Percentiles rank a stretch among this genome's conserved stretches.
Evolutionary conservation across 2,888 invertebrate genomes (phyloP).

Genomic region (Lepidocyrtoides sp.): DNA sequence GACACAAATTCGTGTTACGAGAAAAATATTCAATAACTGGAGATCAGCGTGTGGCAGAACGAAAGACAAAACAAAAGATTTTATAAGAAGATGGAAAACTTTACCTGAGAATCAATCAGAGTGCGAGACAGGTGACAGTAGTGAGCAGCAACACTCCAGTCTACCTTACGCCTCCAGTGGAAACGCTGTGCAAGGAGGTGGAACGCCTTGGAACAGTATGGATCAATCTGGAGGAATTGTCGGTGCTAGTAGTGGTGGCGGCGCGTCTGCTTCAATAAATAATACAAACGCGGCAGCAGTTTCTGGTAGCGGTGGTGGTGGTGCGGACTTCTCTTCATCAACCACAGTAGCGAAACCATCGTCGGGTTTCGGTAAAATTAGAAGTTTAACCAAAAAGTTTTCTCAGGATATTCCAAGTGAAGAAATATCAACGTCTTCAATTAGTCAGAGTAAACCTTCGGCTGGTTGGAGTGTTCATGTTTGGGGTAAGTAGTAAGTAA

Average conservation of each 20-base stretch:
- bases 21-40: constrained; percentile 90
- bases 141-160: constrained; percentile 54
- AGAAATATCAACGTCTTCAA: constrained; percentile 73
- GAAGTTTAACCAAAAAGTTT: constrained; percentile 89
- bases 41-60: constrained; percentile 92
- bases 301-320: background rate
- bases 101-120: constrained; percentile 84
- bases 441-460: constrained; percentile 86
- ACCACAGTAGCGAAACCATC: constrained; percentile 86
- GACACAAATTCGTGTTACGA: constrained; percentile 87
- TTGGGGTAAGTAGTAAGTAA: constrained; percentile 90
- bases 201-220: constrained; percentile 43
- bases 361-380: constrained; percentile 85
- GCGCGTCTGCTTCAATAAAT: constrained; percentile 13
- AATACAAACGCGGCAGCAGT: constrained; percentile 8
- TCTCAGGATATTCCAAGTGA: constrained; percentile 78
- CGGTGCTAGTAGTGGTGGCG: constrained; percentile 46
- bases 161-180: constrained; percentile 38
- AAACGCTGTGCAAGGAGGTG: constrained; percentile 35
- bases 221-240: constrained; percentile 56
- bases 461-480: constrained; percentile 93
- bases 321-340: constrained; percentile 87
- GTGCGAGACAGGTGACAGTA: constrained; percentile 73
- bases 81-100: constrained; percentile 87
- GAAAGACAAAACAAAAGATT: constrained; percentile 91